phyloP scores from a whole-genome alignment of 2,888 invertebrate genomes.

The Candidula unifasciata region DNA sequence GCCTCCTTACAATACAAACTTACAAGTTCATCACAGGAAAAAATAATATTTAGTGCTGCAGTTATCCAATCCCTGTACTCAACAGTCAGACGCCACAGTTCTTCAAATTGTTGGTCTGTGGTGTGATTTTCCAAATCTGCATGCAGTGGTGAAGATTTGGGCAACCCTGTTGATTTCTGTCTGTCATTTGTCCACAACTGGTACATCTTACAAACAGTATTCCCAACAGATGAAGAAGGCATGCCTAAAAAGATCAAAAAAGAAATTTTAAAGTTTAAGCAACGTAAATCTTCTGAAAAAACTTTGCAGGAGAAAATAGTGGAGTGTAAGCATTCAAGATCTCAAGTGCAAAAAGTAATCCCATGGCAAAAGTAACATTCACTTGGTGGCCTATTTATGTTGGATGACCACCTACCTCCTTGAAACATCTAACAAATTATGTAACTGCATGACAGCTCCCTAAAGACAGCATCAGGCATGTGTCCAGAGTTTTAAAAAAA shows the following conservation, averaged over 20 bases:
- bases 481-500: no score
- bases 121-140: background rate
- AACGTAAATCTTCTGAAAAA: no score
- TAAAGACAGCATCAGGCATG: no score
- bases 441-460: no score
- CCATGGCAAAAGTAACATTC: no score
- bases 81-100: conserved; percentile 16
- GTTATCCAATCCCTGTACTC: conserved; percentile 20
- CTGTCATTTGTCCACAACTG: background rate
- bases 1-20: background rate
- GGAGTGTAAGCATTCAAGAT: no score
- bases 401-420: no score
- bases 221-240: conserved; percentile 16
- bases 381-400: no score
- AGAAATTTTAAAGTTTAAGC: no score
- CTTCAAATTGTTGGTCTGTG: background rate
- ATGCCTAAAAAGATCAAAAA: background rate
- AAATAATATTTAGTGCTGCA: conserved; percentile 7
- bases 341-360: no score
- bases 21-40: conserved; percentile 26
- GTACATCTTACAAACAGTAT: conserved; percentile 6
- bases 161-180: background rate
- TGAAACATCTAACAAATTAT: no score
- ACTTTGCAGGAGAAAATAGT: no score
- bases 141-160: background rate